Evolutionary conservation across 2,113 vertebrate species (phyloP).

Genomic region (Cichladusa arquata): DNA sequence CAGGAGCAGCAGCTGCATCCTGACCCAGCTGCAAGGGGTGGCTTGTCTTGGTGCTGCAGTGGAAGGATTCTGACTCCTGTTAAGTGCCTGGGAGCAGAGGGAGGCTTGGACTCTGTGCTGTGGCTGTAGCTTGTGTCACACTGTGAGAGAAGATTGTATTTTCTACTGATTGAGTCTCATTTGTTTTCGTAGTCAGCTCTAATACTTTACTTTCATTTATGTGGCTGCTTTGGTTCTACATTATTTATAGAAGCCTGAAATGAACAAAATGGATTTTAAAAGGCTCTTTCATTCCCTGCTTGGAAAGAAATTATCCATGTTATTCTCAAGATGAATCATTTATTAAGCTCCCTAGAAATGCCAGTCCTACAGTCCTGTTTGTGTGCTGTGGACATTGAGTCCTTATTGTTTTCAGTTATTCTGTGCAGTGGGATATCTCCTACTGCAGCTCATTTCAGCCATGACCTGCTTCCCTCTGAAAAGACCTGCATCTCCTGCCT

Average conservation of each 20-base stretch:
- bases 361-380: background rate
- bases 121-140: background rate
- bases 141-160: background rate
- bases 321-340: background rate
- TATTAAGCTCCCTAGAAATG: background rate
- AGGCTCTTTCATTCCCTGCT: background rate
- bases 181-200: background rate
- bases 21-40: background rate
- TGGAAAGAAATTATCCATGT: background rate
- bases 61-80: background rate
- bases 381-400: background rate
- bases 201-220: background rate
- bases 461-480: background rate
- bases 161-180: background rate
- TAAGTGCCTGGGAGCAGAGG: background rate
- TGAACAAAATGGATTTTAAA: background rate
- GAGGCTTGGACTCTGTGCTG: background rate
- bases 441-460: background rate
- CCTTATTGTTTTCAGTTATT: background rate
- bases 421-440: background rate
- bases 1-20: background rate
- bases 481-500: background rate
- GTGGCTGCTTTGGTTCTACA: background rate
- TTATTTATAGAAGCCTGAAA: slow-evolving; percentile 16
- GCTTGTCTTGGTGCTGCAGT: background rate